Percentiles rank a stretch among this genome's conserved stretches.
These are phyloP conservation scores for Caenorhabditis virilis DNA, from an alignment of 2,888 invertebrate species.

Conservation along the genomic window DNA sequence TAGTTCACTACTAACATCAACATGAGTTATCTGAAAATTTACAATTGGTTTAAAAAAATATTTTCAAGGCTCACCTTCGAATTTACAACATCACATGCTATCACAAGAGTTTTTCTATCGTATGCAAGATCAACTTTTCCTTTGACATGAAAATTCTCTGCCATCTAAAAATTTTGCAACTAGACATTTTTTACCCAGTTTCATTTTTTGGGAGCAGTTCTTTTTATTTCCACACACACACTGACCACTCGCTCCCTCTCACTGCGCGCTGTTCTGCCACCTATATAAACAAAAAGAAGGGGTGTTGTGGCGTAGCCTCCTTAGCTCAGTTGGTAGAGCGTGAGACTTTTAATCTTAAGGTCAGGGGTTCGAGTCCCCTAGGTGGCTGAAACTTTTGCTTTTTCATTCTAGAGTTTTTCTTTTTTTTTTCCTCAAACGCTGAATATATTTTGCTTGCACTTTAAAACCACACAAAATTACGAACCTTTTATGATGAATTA, in stretches of 20 bases:
- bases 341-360: constrained; percentile 61
- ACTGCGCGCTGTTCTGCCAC: too few relatives aligned
- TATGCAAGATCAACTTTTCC: constrained; percentile 30
- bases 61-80: constrained; percentile 14
- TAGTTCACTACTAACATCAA: constrained; percentile 34
- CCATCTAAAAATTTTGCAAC: constrained; percentile 17
- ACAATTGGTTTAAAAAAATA: background rate
- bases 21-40: constrained; percentile 24
- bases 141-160: constrained; percentile 31
- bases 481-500: background rate
- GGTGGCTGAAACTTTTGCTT: constrained; percentile 36
- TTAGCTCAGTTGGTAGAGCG: constrained; percentile 57
- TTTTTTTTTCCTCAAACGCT: too few relatives aligned
- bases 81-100: constrained; percentile 34
- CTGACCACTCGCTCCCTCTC: background rate
- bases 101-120: constrained; percentile 30
- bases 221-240: constrained; percentile 1
- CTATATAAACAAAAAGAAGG: too few relatives aligned
- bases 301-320: too few relatives aligned
- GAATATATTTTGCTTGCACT: too few relatives aligned
- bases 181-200: background rate
- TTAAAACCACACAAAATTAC: too few relatives aligned
- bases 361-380: constrained; percentile 55
- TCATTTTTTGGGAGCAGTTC: background rate
- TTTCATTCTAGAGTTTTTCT: too few relatives aligned